phyloP scores from a whole-genome alignment of 2,113 vertebrate genomes.

The Pollachius pollachius region DNA sequence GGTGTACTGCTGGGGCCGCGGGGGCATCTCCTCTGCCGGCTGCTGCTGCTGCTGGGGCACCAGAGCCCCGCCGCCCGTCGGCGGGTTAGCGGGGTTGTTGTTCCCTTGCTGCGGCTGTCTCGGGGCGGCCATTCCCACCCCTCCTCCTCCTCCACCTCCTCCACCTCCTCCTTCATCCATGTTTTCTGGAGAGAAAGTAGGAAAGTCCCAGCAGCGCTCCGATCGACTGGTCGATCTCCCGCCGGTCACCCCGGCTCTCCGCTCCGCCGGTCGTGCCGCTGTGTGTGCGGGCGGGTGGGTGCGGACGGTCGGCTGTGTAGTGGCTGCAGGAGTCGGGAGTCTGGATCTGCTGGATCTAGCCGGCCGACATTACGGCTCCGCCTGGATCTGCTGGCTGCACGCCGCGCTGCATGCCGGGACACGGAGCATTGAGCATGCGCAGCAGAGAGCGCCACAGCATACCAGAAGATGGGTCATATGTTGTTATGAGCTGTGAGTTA shows the following conservation, averaged over 20 bases:
- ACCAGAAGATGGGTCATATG: too few relatives aligned
- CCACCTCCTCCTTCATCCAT: not conserved
- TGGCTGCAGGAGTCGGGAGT: not conserved
- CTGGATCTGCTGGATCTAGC: not conserved
- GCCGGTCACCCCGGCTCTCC: not conserved
- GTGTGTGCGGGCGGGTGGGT: too few relatives aligned
- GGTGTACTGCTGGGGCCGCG: constrained; percentile 79
- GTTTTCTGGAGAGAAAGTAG: not conserved
- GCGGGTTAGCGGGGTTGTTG: not conserved
- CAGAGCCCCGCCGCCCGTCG: not conserved
- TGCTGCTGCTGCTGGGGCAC: not conserved
- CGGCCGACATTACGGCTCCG: not conserved
- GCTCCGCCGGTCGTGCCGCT: not conserved
- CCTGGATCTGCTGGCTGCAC: not conserved
- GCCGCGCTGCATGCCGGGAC: not conserved
- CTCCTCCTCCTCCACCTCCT: too few relatives aligned
- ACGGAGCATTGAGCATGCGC: not conserved
- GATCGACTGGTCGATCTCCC: not conserved
- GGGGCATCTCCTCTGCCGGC: not conserved
- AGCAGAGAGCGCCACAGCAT: not conserved
- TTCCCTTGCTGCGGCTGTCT: not conserved
- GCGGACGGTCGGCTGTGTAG: too few relatives aligned
- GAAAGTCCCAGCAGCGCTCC: not conserved
- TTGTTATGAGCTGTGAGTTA: too few relatives aligned
- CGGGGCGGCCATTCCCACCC: not conserved